Evolutionary conservation across 2,113 vertebrate species (phyloP), one percentile per base, ranked within the genome.

Genomic region (Marmota monax): DNA sequence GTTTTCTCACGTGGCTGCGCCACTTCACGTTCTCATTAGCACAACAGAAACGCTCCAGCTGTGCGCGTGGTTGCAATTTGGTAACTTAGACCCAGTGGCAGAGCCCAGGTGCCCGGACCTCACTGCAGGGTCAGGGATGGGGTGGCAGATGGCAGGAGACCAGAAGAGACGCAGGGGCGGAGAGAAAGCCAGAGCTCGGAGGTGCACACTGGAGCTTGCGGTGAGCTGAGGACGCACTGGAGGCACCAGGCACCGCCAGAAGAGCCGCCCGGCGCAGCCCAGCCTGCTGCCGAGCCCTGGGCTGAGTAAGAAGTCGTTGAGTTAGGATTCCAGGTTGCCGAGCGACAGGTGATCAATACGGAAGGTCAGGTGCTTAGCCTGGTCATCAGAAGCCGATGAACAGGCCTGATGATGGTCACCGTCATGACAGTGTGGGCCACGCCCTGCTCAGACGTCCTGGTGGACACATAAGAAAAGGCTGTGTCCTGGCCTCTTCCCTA

Each of bases 401-500:
- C 16, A 74, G 37, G 85, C 23, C 42, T 12, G 13, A 4, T n/a
- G 51, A 42, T 0, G 12, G 37, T 0, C 17, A 56, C 0, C 13
- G 12, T 42, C 9, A 65, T 32, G 8, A 45, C 7, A 8, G 45
- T 45, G 45, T 45, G 45, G 45, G 1, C 45, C 45, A 45, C 45
- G 45, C 45, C 45, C 45, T 45, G 45, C 65, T 80, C 34, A 61
- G 25, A 13, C 73, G 72, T 14, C 65, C 17, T 69, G 18, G 3
- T 42, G 65, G 6, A 37, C 53, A 77, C 20, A 48, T 12, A 42
- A 88, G 37, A 27, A 76, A 76, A 80, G 2, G 53, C 7, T 5
- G 39, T 25, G 32, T 88, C 34, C 42, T 17, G 7, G 27, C 12
- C 23, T 77, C 51, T 84, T 37, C 58, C 88, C 84, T 58, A 82